These are phyloP conservation scores for Ophiodon elongatus DNA, from an alignment of 2,113 vertebrate genomes.

Conservation along the genomic window DNA sequence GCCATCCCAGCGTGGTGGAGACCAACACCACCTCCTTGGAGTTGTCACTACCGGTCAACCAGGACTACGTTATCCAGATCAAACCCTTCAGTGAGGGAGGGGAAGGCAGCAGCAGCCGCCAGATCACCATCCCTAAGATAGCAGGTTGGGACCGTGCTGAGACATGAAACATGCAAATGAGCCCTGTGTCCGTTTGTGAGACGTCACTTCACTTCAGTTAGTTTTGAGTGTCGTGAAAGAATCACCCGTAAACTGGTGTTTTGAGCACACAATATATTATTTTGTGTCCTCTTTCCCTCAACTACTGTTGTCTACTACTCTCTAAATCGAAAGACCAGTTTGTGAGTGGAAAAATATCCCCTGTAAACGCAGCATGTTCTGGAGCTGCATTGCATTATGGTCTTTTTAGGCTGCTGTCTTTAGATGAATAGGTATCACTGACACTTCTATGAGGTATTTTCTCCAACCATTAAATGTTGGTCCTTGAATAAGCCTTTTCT, in stretches of 20 bases:
- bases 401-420: constrained; percentile 9
- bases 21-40: constrained; percentile 96
- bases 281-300: neutral
- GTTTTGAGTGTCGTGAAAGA: neutral
- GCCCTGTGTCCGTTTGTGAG: neutral
- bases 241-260: neutral
- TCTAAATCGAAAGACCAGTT: neutral
- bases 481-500: constrained; percentile 37
- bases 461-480: constrained; percentile 8
- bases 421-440: constrained; percentile 22
- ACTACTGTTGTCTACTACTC: neutral
- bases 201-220: neutral
- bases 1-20: constrained; percentile 91
- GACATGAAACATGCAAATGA: neutral
- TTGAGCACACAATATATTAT: neutral
- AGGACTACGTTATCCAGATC: constrained; percentile 96
- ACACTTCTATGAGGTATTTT: constrained; percentile 7
- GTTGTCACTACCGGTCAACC: constrained; percentile 91
- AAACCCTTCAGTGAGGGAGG: constrained; percentile 96
- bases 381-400: constrained; percentile 10
- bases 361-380: neutral
- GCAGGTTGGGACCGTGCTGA: constrained; percentile 71
- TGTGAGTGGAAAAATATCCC: constrained; percentile 1
- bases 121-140: constrained; percentile 93
- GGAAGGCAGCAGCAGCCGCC: constrained; percentile 93